Evolutionary conservation across 2,888 invertebrate species (phyloP).

Genomic region (Colostygia pectinataria): DNA sequence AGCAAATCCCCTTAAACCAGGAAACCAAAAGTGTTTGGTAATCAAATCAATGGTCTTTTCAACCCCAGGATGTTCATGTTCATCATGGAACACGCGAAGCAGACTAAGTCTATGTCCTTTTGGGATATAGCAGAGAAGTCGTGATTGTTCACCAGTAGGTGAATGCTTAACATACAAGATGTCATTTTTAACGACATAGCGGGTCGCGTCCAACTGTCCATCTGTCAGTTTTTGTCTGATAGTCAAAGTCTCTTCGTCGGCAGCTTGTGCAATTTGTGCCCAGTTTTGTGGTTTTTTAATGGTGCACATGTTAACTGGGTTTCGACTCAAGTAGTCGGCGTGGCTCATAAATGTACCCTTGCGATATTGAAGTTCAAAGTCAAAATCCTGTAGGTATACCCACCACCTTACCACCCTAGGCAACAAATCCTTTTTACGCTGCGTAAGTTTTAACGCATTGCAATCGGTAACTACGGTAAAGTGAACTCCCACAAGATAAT

Average conservation of each 20-base stretch:
- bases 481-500: slow-evolving; percentile 30
- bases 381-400: too few species aligned
- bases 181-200: too few species aligned
- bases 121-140: too few species aligned
- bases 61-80: slow-evolving; percentile 17
- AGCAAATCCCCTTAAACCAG: slow-evolving; percentile 10
- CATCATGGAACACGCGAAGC: slow-evolving; percentile 23
- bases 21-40: slow-evolving; percentile 27
- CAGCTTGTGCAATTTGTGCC: slow-evolving; percentile 31
- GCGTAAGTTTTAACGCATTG: slow-evolving; percentile 35
- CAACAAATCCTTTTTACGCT: slow-evolving; percentile 36
- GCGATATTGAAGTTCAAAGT: slow-evolving; percentile 33
- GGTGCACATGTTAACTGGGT: too few species aligned
- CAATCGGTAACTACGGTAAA: slow-evolving; percentile 42
- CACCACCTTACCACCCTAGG: slow-evolving; percentile 33
- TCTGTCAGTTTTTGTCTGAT: slow-evolving; percentile 27
- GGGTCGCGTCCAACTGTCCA: slow-evolving; percentile 16
- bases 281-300: slow-evolving; percentile 24
- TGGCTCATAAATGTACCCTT: slow-evolving; percentile 34
- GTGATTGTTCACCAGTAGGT: too few species aligned
- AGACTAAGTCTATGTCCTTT: too few species aligned
- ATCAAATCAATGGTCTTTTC: slow-evolving; percentile 25
- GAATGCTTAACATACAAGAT: too few species aligned
- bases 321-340: slow-evolving; percentile 14
- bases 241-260: slow-evolving; percentile 28